A percentile compares a stretch with the other conserved stretches of the same genome.
Conservation (phyloP, 2,888 invertebrate species). For the Ennomos erosarius region DNA sequence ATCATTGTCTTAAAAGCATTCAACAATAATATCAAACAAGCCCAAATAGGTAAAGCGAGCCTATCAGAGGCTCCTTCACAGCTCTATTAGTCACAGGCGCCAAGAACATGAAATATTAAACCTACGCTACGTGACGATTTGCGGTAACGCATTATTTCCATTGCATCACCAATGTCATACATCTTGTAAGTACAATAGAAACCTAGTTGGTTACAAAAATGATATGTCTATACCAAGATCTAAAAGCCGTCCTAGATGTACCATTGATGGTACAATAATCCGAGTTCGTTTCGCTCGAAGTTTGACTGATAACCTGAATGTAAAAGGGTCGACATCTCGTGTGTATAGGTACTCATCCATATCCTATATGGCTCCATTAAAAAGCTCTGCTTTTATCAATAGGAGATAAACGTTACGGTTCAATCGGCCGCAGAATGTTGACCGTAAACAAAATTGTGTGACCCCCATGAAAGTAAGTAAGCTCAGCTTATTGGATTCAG, state of each 20-base stretch:
- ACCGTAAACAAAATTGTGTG: constrained; percentile 46
- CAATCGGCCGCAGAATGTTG: constrained; percentile 46
- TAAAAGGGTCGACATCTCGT: constrained; percentile 26
- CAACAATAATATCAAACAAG: too few species aligned
- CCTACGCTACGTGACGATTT: constrained; percentile 14
- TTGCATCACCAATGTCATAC: constrained; percentile 1
- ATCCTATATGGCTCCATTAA: constrained; percentile 30
- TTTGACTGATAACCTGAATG: neutral
- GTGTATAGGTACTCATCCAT: neutral
- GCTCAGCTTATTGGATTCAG: constrained; percentile 9
- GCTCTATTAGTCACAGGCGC: constrained; percentile 10
- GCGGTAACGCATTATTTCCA: neutral
- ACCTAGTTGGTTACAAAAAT: neutral
- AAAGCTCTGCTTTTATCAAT: constrained; percentile 40
- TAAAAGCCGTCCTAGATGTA: too few species aligned
- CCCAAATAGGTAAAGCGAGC: neutral
- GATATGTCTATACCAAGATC: neutral
- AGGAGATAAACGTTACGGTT: constrained; percentile 44
- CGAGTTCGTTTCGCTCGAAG: too few species aligned
- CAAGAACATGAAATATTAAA: constrained; percentile 11
- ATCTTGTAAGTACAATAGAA: neutral
- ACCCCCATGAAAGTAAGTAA: constrained; percentile 43
- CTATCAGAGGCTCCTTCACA: constrained; percentile 5
- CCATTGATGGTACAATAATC: too few species aligned
- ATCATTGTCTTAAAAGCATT: too few species aligned